phyloP scores from a whole-genome alignment of 1,140 invertebrate genomes.

The Holcopasites calliopsidis region DNA sequence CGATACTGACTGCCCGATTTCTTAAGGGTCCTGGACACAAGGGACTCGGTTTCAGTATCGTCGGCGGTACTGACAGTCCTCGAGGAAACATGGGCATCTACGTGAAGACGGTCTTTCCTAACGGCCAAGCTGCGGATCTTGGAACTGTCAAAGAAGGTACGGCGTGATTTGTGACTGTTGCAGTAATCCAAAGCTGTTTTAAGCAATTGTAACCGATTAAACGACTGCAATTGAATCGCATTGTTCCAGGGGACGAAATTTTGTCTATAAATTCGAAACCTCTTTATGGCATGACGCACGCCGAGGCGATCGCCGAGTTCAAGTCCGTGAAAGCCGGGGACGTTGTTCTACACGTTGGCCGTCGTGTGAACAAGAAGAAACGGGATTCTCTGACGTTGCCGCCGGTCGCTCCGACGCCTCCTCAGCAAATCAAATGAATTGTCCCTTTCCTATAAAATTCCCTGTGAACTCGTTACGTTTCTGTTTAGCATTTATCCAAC shows the following conservation, averaged over 20 bases:
- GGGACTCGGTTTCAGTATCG: slow-evolving; percentile 94
- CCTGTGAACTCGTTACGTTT: slow-evolving; percentile 14
- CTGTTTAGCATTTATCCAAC: background rate
- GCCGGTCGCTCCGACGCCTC: slow-evolving; percentile 40
- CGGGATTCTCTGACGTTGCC: slow-evolving; percentile 67
- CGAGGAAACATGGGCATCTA: slow-evolving; percentile 94
- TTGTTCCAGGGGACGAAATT: slow-evolving; percentile 92
- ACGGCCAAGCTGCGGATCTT: slow-evolving; percentile 91
- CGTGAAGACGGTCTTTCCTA: slow-evolving; percentile 93
- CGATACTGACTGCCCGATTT: slow-evolving; percentile 83
- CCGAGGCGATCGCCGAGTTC: slow-evolving; percentile 93
- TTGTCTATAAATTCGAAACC: slow-evolving; percentile 91
- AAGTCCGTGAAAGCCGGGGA: slow-evolving; percentile 93
- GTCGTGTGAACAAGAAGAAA: slow-evolving; percentile 81
- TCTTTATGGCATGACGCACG: slow-evolving; percentile 91
- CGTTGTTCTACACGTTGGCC: slow-evolving; percentile 89
- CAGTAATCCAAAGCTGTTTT: too few species aligned
- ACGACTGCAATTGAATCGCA: too few species aligned
- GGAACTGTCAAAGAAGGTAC: slow-evolving; percentile 91
- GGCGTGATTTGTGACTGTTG: too few species aligned
- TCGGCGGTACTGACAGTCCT: slow-evolving; percentile 93
- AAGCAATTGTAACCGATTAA: too few species aligned
- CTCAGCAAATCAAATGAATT: slow-evolving; percentile 59
- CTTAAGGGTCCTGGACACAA: slow-evolving; percentile 91
- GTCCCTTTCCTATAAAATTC: slow-evolving; percentile 13